A percentile compares a stretch with the other conserved stretches of the same genome.
Conservation (phyloP, 2,888 invertebrate genomes). For the Drosophila fulvimacula region DNA sequence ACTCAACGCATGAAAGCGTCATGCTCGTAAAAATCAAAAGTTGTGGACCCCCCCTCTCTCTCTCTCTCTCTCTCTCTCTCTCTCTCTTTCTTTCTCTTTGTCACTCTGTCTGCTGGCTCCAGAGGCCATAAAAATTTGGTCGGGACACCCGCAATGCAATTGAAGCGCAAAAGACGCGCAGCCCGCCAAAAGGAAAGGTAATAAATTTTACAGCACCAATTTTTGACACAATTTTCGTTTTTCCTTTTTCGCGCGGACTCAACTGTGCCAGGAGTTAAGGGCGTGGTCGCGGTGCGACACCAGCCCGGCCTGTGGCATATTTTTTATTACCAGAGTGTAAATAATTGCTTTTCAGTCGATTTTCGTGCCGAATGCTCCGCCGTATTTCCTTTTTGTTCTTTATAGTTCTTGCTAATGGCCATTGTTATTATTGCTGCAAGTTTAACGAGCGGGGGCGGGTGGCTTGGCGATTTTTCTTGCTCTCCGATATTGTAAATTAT, state of each 20-base stretch:
- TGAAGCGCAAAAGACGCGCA: slow-evolving; percentile 32
- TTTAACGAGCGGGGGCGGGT: slow-evolving; percentile 52
- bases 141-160: slow-evolving; percentile 38
- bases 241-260: slow-evolving; percentile 9
- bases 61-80: not conserved
- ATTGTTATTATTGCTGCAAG: slow-evolving; percentile 49
- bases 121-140: slow-evolving; percentile 41
- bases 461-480: slow-evolving; percentile 22
- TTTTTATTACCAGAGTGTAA: slow-evolving; percentile 77
- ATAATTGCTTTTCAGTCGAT: slow-evolving; percentile 78
- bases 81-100: not conserved
- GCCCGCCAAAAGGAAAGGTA: slow-evolving; percentile 62
- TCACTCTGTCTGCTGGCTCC: not conserved
- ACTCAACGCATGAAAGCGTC: slow-evolving; percentile 34
- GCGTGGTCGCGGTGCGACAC: not conserved
- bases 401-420: slow-evolving; percentile 29
- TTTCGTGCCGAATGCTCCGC: slow-evolving; percentile 65
- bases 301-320: slow-evolving; percentile 50
- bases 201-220: slow-evolving; percentile 72
- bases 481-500: slow-evolving; percentile 55
- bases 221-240: slow-evolving; percentile 64
- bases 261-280: not conserved
- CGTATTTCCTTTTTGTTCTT: slow-evolving; percentile 37
- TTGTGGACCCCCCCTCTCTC: slow-evolving; percentile 4
- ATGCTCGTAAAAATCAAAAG: slow-evolving; percentile 52